phyloP scores from a whole-genome alignment of 2,797 vertebrate genomes.

The Denticeps clupeoides region DNA sequence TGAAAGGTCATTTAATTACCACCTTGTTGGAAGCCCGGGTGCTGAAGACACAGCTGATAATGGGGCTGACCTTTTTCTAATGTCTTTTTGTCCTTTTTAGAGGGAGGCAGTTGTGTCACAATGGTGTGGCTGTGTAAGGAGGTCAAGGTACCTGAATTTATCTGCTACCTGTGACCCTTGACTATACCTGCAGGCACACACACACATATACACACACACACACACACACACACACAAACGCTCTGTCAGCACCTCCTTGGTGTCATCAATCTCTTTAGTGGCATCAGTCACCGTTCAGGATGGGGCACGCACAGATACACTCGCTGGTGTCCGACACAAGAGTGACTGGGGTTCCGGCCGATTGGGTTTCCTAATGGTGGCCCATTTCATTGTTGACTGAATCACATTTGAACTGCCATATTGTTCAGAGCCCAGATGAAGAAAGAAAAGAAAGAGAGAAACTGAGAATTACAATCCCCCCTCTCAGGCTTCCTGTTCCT shows the following conservation, averaged over 20 bases:
- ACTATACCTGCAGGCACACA: conserved; percentile 13
- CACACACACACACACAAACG: conserved; percentile 14
- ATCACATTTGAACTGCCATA: conserved; percentile 27
- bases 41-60: conserved; percentile 19
- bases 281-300: conserved; percentile 28
- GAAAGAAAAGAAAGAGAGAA: conserved; percentile 19
- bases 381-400: conserved; percentile 26
- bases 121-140: conserved; percentile 8
- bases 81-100: conserved; percentile 14
- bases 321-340: conserved; percentile 2
- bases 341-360: conserved; percentile 26
- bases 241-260: conserved; percentile 19
- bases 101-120: conserved; percentile 10
- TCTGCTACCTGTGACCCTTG: conserved; percentile 23
- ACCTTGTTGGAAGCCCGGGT: conserved; percentile 15
- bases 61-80: conserved; percentile 16
- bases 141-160: conserved; percentile 14
- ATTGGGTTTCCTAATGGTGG: conserved; percentile 33
- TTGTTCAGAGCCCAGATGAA: conserved; percentile 20
- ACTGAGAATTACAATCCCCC: conserved; percentile 17
- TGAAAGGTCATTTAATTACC: conserved; percentile 17
- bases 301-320: conserved; percentile 14
- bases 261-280: conserved; percentile 28
- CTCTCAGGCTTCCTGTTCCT: not conserved
- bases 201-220: conserved; percentile 7